Percentiles rank a stretch among this genome's conserved stretches.
Conservation (phyloP, 2,888 invertebrate genomes). For the Neocrepidodera transversa region DNA sequence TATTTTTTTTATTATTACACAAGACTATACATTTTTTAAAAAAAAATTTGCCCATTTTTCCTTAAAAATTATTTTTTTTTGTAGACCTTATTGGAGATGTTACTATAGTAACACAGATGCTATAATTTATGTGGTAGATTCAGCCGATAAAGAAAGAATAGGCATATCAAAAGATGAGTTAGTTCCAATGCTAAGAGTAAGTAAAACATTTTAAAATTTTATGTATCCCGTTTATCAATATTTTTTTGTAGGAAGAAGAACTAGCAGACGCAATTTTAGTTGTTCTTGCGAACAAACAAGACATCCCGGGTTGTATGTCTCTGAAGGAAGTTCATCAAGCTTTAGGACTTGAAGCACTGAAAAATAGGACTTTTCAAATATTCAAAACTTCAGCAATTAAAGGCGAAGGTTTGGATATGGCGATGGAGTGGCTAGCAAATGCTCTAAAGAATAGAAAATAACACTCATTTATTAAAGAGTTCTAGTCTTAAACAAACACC, state of each 20-base stretch:
- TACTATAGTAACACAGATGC: constrained; percentile 99
- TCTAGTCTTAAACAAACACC: constrained; percentile 44
- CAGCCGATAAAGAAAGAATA: constrained; percentile 97
- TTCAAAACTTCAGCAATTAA: constrained; percentile 99
- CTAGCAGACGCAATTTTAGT: constrained; percentile 94
- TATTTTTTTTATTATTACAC: no score
- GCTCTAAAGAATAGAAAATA: constrained; percentile 90
- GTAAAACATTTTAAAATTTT: constrained; percentile 45
- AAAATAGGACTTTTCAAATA: constrained; percentile 98
- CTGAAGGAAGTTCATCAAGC: constrained; percentile 97
- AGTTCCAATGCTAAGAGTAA: constrained; percentile 94
- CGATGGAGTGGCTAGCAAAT: constrained; percentile 99
- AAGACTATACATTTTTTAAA: no score
- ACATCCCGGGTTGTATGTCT: constrained; percentile 96
- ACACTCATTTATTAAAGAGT: constrained; percentile 51
- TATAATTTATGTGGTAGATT: constrained; percentile 99
- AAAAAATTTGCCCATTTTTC: no score
- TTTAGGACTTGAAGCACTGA: constrained; percentile 90
- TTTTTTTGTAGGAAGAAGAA: constrained; percentile 85
- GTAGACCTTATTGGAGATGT: constrained; percentile 98
- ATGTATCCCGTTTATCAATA: constrained; percentile 4
- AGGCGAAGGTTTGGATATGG: constrained; percentile 97
- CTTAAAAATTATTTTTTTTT: constrained; percentile 49
- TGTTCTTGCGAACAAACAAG: constrained; percentile 98
- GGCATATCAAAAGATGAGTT: constrained; percentile 99